phyloP scores from a whole-genome alignment of 2,888 invertebrate genomes.

The Platynereis dumerilii region DNA sequence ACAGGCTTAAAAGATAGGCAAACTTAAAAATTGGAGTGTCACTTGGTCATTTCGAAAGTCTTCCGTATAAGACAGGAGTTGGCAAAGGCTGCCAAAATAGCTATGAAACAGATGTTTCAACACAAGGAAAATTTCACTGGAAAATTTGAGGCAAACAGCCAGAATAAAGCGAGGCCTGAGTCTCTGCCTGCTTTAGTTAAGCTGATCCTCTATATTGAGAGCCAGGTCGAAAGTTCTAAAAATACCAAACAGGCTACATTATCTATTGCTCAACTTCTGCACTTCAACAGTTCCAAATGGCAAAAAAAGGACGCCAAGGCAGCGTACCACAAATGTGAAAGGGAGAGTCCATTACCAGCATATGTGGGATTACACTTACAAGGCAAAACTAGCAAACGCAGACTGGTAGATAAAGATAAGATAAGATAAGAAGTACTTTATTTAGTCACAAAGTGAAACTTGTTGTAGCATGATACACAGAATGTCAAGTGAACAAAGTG shows the following conservation, averaged over 20 bases:
- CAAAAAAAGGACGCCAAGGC: conserved; percentile 20
- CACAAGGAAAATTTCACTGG: conserved; percentile 30
- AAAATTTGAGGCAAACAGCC: conserved; percentile 28
- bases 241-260: conserved; percentile 27
- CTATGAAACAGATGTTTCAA: conserved; percentile 34
- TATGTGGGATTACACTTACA: conserved; percentile 35
- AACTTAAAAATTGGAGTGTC: conserved; percentile 21
- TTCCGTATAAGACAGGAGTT: conserved; percentile 17
- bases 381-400: conserved; percentile 39
- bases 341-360: conserved; percentile 32
- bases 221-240: conserved; percentile 25
- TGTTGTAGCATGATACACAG: no score
- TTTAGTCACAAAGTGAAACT: no score
- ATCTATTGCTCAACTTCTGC: conserved; percentile 31
- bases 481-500: no score
- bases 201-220: conserved; percentile 29
- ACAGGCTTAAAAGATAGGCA: conserved; percentile 31
- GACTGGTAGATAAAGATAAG: conserved; percentile 18
- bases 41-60: conserved; percentile 22
- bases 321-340: conserved; percentile 23
- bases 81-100: conserved; percentile 38
- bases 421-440: no score
- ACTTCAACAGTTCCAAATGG: conserved; percentile 27
- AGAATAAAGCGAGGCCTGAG: conserved; percentile 26
- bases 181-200: conserved; percentile 29